phyloP scores from a whole-genome alignment of 2,797 vertebrate genomes.

The Coccyzus lansbergi region DNA sequence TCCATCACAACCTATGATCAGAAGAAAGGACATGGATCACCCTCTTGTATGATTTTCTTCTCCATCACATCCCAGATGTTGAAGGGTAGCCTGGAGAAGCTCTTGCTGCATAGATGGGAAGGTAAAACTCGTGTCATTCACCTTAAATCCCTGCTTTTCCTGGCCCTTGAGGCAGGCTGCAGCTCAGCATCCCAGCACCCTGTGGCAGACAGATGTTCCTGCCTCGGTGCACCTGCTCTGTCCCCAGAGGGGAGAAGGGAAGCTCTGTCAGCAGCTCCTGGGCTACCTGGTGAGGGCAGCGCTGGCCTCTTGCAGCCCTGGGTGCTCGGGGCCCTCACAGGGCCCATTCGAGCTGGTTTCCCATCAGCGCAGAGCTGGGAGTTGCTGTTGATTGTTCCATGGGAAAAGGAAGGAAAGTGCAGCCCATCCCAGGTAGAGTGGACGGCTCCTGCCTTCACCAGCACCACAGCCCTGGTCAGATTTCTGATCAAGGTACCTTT shows the following conservation, averaged over 20 bases:
- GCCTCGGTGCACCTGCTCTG: not conserved
- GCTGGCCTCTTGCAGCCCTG: not conserved
- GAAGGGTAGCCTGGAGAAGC: not conserved
- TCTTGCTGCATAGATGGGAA: not conserved
- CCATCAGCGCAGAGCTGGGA: rapidly evolving
- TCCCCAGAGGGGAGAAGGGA: not conserved
- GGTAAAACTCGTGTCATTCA: not conserved
- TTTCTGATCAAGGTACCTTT: rapidly evolving
- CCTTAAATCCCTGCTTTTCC: rapidly evolving
- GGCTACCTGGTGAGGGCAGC: not conserved
- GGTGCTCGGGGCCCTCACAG: not conserved
- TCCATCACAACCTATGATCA: rapidly evolving
- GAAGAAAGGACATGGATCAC: not conserved
- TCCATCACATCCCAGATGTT: not conserved
- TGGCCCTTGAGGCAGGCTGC: not conserved
- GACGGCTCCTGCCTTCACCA: not conserved
- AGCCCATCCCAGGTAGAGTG: not conserved
- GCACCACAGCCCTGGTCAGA: not conserved
- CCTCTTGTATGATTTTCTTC: not conserved
- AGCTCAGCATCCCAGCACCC: not conserved
- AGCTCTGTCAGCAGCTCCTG: not conserved
- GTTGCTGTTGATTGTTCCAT: not conserved
- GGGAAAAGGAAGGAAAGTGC: not conserved
- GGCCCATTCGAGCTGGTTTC: not conserved
- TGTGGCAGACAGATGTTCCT: not conserved